Conservation (phyloP, 2,797 vertebrate genomes). For the Liparis tanakae region DNA sequence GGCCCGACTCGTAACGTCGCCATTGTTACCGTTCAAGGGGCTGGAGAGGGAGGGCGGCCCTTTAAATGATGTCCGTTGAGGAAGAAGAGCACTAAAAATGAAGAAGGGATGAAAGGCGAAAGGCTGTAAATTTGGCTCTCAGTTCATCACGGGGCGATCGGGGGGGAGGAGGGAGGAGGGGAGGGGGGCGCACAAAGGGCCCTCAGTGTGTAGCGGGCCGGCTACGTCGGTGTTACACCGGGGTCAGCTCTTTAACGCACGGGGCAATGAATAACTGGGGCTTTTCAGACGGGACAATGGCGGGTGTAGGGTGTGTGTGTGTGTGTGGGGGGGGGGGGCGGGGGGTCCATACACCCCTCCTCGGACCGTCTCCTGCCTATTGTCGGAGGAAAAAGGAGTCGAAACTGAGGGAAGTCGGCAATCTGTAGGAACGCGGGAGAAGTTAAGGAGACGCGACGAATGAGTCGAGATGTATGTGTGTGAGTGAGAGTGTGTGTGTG, state of each 20-base stretch:
- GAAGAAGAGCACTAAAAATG: conserved; percentile 69
- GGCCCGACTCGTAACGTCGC: conserved; percentile 72
- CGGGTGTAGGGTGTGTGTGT: not conserved
- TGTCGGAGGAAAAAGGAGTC: conserved; percentile 48
- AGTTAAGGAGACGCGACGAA: conserved; percentile 62
- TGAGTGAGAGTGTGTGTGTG: conserved; percentile 39
- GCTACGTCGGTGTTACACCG: conserved; percentile 74
- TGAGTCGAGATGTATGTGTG: conserved; percentile 46
- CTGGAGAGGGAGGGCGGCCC: conserved; percentile 62
- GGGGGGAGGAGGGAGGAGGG: conserved; percentile 73
- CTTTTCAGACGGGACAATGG: conserved; percentile 74
- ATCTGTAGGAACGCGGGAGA: conserved; percentile 78
- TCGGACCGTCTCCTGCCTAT: conserved; percentile 63
- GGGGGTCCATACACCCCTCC: conserved; percentile 49
- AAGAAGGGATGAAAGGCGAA: conserved; percentile 68
- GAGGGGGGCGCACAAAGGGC: conserved; percentile 73
- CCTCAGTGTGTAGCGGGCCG: conserved; percentile 70
- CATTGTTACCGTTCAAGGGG: conserved; percentile 68
- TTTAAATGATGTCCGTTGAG: conserved; percentile 73
- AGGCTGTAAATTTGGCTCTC: conserved; percentile 78
- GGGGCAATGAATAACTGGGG: conserved; percentile 78
- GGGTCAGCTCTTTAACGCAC: conserved; percentile 79
- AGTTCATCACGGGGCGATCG: conserved; percentile 81
- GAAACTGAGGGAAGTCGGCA: conserved; percentile 79
- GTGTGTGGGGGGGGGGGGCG: too few species aligned